Base-by-base conservation (phyloP, 2,797 vertebrate genomes). In the Lophotriccus pileatus region DNA sequence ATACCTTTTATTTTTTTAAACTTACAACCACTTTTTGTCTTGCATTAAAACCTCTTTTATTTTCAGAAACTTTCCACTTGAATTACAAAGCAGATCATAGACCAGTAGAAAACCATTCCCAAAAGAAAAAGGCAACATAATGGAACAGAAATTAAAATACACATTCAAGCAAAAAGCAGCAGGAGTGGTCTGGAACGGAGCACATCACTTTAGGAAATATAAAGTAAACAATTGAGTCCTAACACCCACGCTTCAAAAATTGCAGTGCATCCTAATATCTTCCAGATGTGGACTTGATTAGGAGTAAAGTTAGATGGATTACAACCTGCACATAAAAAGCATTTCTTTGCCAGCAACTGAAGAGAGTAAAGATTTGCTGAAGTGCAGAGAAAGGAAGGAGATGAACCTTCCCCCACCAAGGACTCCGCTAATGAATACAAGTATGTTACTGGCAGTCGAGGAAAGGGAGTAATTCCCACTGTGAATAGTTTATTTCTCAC, bases 141-240 rank as follows among this genome's bases (percentile, higher is more conserved):
- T 72, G 56, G 52, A 91, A 70, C 34, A 79, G 39, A 95, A 94
- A 92, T 94, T 95, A 91, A 94, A 94, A 79, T 34, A 76, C 41
- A 79, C 27, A 37, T 82, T 55, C 47, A 73, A 73, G 34, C 64
- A 53, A 69, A 76, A 76, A 93, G 18, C 30, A 79, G 55, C 0
- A 2, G 58, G 37, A 87, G 27, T 52, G 72, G 43, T 92, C 74
- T 90, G 56, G 39, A 89, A 37, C 43, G 78, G 8, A 60, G 49
- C 43, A 50, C 8, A 75, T 60, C 23, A 23, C 64, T 78, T 70
- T 56, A 13, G 60, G 49, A 87, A 84, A 89, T 81, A 75, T 25
- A 28, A 84, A 90, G 36, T 68, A 74, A 56, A 92, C 1, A 9
- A 87, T 16, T 25, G 47, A 82, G 36, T 34, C 36, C 70, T 93